These are phyloP conservation scores for Acanthosepion esculentum DNA, from an alignment of 2,888 invertebrate genomes.

Conservation along the genomic window DNA sequence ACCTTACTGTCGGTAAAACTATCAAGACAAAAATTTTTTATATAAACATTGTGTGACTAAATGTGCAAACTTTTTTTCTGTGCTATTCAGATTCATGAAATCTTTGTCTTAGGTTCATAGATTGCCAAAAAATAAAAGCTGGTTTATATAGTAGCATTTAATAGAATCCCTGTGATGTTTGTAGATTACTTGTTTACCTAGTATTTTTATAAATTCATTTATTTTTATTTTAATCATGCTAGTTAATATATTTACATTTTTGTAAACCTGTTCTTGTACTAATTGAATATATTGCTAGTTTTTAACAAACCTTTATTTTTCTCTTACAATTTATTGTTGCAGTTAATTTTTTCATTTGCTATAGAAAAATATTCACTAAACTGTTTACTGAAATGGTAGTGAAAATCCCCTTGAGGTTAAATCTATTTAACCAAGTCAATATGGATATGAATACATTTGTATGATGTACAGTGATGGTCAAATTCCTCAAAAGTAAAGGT, in stretches of 20 bases:
- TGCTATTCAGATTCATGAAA: too few species aligned
- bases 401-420: neutral
- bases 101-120: too few species aligned
- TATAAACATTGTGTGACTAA: too few species aligned
- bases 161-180: too few species aligned
- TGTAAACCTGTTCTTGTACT: neutral
- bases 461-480: neutral
- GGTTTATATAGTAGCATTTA: too few species aligned
- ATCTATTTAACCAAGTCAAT: neutral
- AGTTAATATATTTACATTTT: neutral
- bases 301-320: neutral
- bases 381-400: neutral
- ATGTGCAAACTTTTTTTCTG: too few species aligned
- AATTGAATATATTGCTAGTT: conserved; percentile 5
- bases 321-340: neutral
- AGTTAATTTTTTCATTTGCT: neutral
- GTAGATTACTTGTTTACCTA: too few species aligned
- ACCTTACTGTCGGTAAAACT: neutral
- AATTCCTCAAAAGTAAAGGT: conserved; percentile 3
- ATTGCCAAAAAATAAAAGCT: too few species aligned
- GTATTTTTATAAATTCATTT: too few species aligned
- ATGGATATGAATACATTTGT: neutral
- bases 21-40: neutral
- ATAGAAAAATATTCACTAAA: neutral
- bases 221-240: neutral